A percentile compares a stretch with the other conserved stretches of the same genome.
Evolutionary conservation across 2,888 invertebrate genomes (phyloP).

Genomic region (Acanthopleura granulata): DNA sequence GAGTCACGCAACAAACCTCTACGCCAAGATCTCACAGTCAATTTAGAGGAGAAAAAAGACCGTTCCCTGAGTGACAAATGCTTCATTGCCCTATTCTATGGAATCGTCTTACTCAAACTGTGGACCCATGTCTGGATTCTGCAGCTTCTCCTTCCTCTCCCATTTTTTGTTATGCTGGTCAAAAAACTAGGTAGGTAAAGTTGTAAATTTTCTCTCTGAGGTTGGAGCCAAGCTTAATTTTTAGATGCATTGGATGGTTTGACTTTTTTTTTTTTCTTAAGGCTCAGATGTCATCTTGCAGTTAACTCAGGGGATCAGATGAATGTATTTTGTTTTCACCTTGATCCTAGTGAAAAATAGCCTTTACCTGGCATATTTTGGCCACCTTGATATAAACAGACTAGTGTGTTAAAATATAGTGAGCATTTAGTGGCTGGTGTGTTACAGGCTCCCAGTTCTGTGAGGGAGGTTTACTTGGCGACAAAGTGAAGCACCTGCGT

Average conservation of each 20-base stretch:
- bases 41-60: not conserved
- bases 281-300: too few relatives aligned
- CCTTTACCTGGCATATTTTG: too few relatives aligned
- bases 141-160: constrained; percentile 80
- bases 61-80: constrained; percentile 63
- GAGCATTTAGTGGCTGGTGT: not conserved
- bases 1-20: not conserved
- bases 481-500: constrained; percentile 40
- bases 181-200: constrained; percentile 71
- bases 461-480: constrained; percentile 58
- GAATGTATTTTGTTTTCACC: too few relatives aligned
- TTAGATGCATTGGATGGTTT: too few relatives aligned
- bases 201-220: too few relatives aligned
- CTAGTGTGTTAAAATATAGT: too few relatives aligned
- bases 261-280: too few relatives aligned
- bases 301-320: too few relatives aligned
- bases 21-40: not conserved
- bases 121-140: constrained; percentile 90
- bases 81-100: constrained; percentile 78
- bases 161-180: constrained; percentile 79
- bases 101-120: constrained; percentile 84
- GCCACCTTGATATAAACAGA: too few relatives aligned
- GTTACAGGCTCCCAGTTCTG: constrained; percentile 60
- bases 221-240: too few relatives aligned
- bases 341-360: too few relatives aligned